These are phyloP conservation scores for Ceratina australensis DNA, from an alignment of 1,140 invertebrate species.

Conservation along the genomic window DNA sequence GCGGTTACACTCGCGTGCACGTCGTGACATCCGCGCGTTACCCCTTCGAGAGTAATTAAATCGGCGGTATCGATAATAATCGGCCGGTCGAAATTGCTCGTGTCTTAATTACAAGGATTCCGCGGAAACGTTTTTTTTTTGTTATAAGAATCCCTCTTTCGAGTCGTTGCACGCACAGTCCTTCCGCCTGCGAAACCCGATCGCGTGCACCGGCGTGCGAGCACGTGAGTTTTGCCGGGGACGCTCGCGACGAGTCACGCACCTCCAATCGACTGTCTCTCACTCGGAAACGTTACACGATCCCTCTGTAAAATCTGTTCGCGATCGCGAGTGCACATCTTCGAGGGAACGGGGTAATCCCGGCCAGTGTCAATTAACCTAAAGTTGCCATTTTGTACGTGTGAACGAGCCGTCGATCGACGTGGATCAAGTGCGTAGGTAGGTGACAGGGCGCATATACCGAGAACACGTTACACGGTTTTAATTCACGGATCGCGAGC, in stretches of 20 bases:
- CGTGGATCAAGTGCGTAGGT: neutral
- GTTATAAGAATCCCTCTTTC: no score
- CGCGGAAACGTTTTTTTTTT: no score
- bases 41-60: conserved; percentile 24
- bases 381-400: neutral
- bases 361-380: neutral
- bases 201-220: neutral
- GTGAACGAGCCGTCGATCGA: conserved; percentile 9
- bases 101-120: no score
- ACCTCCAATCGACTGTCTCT: neutral
- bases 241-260: neutral
- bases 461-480: conserved; percentile 7
- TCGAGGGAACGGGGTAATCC: neutral
- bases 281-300: no score
- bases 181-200: no score
- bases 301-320: neutral
- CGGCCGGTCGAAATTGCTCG: neutral
- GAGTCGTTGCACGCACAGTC: neutral
- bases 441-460: no score
- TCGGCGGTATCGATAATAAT: conserved; percentile 20
- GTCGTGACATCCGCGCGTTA: neutral
- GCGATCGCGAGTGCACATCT: neutral
- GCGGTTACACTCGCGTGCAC: neutral
- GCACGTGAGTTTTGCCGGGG: conserved; percentile 8
- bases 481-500: conserved; percentile 50